Base-by-base conservation (phyloP, 2,113 vertebrate species). In the Panthera leo region DNA sequence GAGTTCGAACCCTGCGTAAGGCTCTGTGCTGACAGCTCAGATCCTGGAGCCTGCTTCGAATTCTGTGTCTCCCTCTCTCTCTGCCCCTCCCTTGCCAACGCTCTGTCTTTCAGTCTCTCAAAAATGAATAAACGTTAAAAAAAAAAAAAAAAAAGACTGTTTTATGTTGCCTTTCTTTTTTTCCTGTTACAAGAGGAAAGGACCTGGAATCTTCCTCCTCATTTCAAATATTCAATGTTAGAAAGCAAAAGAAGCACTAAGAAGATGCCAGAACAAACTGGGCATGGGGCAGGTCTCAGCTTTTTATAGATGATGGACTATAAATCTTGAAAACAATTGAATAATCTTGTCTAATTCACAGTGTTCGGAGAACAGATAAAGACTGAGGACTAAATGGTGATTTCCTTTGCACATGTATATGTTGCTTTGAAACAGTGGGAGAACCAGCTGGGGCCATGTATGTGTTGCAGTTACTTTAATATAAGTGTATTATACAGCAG, bases 121-220 rank as follows among this genome's bases (percentile, higher is more conserved):
- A 25, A 61, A 61, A 23, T 61, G 19, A 61, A 61, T 9, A 61
- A 23, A 61, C 7, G 8, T 61, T 61, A 58, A 58, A 36, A 55
- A 55, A 58, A 61, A 61, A 61, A 61, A n/a, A n/a, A 23, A 55
- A 55, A 15, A 39, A 55, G 18, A 36, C 42, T 42, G 5, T 63
- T 53, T 70, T 10, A 7, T 67, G 5, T 39, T 39, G 12, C 15
- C 10, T 11, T 36, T 85, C 31, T 70, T 85, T 23, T 27, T 73
- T 75, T 39, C 9, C 3, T 61, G 11, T 86, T 7, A 34, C 2
- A 8, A 75, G 19, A 71, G 6, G 34, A 15, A 34, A 42, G 7
- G 16, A 12, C 5, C 16, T 45, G 1, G 4, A 39, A 2, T 14
- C 1, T 58, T 25, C 3, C 3, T 45, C 2, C 5, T 53, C 29